Percentiles rank a stretch among this genome's conserved stretches.
Evolutionary conservation across 2,113 vertebrate species (phyloP).

Genomic region (Panthera uncia): DNA sequence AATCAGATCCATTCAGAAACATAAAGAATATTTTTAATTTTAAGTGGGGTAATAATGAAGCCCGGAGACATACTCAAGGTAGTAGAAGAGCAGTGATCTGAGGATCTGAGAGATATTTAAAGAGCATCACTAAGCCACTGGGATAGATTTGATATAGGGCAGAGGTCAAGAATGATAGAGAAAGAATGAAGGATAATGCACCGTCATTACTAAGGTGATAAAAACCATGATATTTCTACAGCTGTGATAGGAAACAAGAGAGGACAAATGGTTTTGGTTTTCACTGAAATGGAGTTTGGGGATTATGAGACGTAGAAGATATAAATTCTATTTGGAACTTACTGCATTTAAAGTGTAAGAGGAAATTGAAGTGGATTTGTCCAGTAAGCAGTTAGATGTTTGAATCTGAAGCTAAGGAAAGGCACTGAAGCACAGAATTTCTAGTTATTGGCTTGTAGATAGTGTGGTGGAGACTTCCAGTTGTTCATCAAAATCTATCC

Average conservation of each 20-base stretch:
- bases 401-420: background rate
- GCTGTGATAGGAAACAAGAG: background rate
- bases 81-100: background rate
- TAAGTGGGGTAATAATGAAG: background rate
- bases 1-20: background rate
- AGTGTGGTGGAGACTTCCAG: background rate
- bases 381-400: background rate
- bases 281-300: background rate
- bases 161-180: background rate
- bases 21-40: background rate
- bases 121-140: rapidly evolving
- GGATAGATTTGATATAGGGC: background rate
- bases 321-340: background rate
- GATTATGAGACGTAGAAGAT: background rate
- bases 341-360: background rate
- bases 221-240: background rate
- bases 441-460: background rate
- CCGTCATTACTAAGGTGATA: background rate
- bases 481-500: background rate
- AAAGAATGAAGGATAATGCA: background rate
- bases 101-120: background rate
- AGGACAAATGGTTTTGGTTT: background rate
- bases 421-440: background rate
- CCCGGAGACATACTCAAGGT: background rate
- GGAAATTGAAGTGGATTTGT: background rate